phyloP scores from a whole-genome alignment of 2,888 invertebrate species.

The Amblyjoppa fuscipennis region DNA sequence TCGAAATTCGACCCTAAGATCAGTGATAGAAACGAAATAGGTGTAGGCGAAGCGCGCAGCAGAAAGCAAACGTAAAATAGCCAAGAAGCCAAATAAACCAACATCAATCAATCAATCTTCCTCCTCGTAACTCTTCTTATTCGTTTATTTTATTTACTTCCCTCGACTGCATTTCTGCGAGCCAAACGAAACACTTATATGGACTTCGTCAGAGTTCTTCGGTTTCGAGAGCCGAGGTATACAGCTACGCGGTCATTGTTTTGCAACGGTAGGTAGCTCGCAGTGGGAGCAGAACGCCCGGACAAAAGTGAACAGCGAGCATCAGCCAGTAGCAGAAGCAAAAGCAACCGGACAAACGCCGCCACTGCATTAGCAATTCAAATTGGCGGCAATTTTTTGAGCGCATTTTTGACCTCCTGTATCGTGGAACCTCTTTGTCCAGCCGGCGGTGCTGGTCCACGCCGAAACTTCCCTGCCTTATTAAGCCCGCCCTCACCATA shows the following conservation, averaged over 20 bases:
- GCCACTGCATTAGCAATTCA: conserved; percentile 84
- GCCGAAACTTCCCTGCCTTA: conserved; percentile 84
- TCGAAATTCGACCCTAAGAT: too few species aligned
- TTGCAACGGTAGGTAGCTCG: conserved; percentile 79
- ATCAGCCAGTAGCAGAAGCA: conserved; percentile 56
- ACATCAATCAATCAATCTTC: conserved; percentile 13
- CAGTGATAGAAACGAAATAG: not conserved
- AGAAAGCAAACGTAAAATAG: not conserved
- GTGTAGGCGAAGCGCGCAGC: not conserved
- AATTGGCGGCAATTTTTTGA: conserved; percentile 86
- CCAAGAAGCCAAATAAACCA: not conserved
- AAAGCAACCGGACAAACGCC: conserved; percentile 70
- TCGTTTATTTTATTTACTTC: conserved; percentile 80
- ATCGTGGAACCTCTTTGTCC: conserved; percentile 76
- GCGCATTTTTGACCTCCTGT: conserved; percentile 85
- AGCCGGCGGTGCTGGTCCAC: conserved; percentile 66
- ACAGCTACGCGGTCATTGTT: conserved; percentile 84
- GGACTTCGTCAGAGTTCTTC: conserved; percentile 83
- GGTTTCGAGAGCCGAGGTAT: conserved; percentile 80
- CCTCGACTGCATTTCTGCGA: conserved; percentile 83
- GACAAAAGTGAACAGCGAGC: conserved; percentile 56
- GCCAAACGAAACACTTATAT: conserved; percentile 84
- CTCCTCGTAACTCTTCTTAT: conserved; percentile 70
- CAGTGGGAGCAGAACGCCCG: conserved; percentile 30
- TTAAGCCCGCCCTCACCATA: conserved; percentile 85